Evolutionary conservation across 2,888 invertebrate species (phyloP).

Genomic region (Cantharis rustica): DNA sequence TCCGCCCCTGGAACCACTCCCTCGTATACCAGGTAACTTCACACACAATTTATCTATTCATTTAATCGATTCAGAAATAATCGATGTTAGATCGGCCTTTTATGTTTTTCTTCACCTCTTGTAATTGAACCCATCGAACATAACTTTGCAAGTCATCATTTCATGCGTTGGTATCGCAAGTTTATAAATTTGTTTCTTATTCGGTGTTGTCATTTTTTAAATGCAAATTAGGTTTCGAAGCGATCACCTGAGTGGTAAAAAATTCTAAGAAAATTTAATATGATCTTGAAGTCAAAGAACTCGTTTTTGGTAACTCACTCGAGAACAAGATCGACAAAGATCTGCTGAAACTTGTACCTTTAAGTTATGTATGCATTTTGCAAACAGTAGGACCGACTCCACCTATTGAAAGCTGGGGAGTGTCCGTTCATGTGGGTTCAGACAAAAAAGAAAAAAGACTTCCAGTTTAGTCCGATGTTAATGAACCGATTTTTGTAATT

Average conservation of each 20-base stretch:
- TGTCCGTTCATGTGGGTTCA: slow-evolving; percentile 16
- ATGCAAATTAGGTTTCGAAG: not conserved
- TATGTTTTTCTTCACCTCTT: not conserved
- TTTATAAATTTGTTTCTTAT: not conserved
- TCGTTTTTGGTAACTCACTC: slow-evolving; percentile 2
- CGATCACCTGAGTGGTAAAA: not conserved
- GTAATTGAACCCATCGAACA: not conserved
- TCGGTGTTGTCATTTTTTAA: not conserved
- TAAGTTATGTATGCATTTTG: not conserved
- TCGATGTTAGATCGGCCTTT: not conserved
- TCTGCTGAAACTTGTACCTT: not conserved
- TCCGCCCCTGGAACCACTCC: not conserved
- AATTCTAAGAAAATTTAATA: not conserved
- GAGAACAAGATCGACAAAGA: slow-evolving; percentile 1
- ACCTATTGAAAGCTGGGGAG: slow-evolving; percentile 16
- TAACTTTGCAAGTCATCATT: not conserved
- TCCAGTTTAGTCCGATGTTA: slow-evolving; percentile 13
- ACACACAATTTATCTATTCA: not conserved
- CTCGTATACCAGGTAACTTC: not conserved
- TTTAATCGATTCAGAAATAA: not conserved
- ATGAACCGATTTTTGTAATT: slow-evolving; percentile 16
- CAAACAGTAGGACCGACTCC: slow-evolving; percentile 16
- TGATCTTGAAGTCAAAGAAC: not conserved
- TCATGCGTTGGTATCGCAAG: not conserved
- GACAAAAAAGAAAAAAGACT: slow-evolving; percentile 13